Evolutionary conservation across 2,113 vertebrate species (phyloP).

Genomic region (Ia io): DNA sequence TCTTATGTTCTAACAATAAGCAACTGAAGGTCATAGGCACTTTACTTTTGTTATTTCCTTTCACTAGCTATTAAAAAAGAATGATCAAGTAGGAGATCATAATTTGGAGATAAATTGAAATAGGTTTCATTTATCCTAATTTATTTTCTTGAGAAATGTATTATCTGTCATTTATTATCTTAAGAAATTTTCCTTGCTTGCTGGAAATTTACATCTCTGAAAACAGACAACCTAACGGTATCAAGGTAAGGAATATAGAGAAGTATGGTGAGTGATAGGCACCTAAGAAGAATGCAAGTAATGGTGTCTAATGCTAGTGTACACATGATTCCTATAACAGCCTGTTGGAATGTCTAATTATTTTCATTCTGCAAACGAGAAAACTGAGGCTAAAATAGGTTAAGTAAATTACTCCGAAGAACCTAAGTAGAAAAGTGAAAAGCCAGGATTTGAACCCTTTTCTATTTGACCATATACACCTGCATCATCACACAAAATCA

Average conservation of each 20-base stretch:
- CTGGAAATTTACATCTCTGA: not conserved
- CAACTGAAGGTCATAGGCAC: not conserved
- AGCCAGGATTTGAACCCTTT: not conserved
- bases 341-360: not conserved
- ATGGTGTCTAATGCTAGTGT: not conserved
- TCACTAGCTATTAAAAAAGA: not conserved
- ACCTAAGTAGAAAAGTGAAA: not conserved
- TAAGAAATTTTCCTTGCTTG: not conserved
- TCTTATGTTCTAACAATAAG: not conserved
- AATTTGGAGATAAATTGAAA: not conserved
- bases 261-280: not conserved
- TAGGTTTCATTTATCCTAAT: not conserved
- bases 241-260: not conserved
- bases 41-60: not conserved
- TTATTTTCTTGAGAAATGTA: not conserved
- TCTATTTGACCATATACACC: not conserved
- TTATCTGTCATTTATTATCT: not conserved
- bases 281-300: not conserved
- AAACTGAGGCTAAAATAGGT: not conserved
- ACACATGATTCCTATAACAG: not conserved
- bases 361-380: not conserved
- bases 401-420: not conserved
- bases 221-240: not conserved
- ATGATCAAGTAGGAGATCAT: not conserved
- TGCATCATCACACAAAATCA: not conserved